A percentile compares a stretch with the other conserved stretches of the same genome.
Conservation (phyloP, 2,113 vertebrate species). For the Notothenia coriiceps region DNA sequence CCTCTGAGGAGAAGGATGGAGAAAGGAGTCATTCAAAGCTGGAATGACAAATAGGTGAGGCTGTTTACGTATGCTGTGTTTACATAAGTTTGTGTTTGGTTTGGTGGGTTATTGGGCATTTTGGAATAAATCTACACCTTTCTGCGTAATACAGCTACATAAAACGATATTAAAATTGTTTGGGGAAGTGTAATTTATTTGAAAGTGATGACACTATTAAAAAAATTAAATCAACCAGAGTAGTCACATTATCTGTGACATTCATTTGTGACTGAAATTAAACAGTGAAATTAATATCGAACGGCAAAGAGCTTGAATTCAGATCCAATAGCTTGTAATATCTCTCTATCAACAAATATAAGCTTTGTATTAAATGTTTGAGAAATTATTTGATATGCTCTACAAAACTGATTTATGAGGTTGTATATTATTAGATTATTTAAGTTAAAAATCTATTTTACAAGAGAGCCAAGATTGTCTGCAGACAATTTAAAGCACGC, state of each 20-base stretch:
- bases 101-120: conserved; percentile 84
- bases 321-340: conserved; percentile 17
- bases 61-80: conserved; percentile 84
- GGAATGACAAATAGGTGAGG: conserved; percentile 86
- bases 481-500: conserved; percentile 15
- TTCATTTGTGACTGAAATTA: conserved; percentile 25
- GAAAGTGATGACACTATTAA: conserved; percentile 78
- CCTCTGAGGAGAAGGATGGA: conserved; percentile 83
- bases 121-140: conserved; percentile 85
- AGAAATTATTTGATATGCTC: background rate
- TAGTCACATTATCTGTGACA: conserved; percentile 48
- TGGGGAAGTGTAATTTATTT: conserved; percentile 76
- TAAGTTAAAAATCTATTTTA: no score
- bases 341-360: conserved; percentile 29
- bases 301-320: conserved; percentile 23
- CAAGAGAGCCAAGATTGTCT: no score
- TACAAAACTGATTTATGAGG: conserved; percentile 12
- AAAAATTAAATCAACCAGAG: conserved; percentile 61
- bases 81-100: conserved; percentile 84
- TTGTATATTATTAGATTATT: background rate
- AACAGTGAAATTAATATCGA: conserved; percentile 9
- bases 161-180: conserved; percentile 84
- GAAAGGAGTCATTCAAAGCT: conserved; percentile 86
- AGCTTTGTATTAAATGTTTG: background rate
- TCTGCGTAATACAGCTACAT: conserved; percentile 76